Conservation (phyloP, 2,113 vertebrate species). For the Albula goreensis region DNA sequence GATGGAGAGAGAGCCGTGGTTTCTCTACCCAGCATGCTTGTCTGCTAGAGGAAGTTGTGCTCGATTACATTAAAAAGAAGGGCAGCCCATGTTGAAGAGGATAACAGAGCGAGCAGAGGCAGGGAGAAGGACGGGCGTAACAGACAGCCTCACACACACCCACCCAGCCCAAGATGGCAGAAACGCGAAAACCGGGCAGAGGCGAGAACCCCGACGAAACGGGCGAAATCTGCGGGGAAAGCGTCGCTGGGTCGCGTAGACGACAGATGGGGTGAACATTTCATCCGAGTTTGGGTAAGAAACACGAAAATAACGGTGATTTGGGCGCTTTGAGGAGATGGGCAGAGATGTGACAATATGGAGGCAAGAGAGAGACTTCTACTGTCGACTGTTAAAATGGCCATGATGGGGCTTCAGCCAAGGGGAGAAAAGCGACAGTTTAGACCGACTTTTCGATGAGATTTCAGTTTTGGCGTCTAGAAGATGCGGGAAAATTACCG, state of each 20-base stretch:
- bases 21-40: constrained; percentile 52
- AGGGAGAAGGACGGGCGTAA: constrained; percentile 54
- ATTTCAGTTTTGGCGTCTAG: background rate
- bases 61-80: constrained; percentile 62
- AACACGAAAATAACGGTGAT: constrained; percentile 27
- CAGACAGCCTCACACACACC: constrained; percentile 39
- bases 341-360: constrained; percentile 66
- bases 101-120: constrained; percentile 60
- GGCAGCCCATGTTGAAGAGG: constrained; percentile 62
- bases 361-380: constrained; percentile 67
- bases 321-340: constrained; percentile 31
- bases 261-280: constrained; percentile 43
- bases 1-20: constrained; percentile 22
- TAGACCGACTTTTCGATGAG: background rate
- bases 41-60: constrained; percentile 64
- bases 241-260: constrained; percentile 30
- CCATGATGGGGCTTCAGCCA: constrained; percentile 66
- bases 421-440: constrained; percentile 39
- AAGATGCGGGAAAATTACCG: constrained; percentile 13
- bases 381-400: constrained; percentile 73
- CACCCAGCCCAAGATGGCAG: constrained; percentile 22
- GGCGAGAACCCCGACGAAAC: constrained; percentile 40
- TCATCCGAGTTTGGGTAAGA: constrained; percentile 63
- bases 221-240: constrained; percentile 38
- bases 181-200: constrained; percentile 11